Percentiles rank a stretch among this genome's conserved stretches.
These are phyloP conservation scores for Orycteropus afer DNA, from an alignment of 2,113 vertebrate genomes.

Conservation along the genomic window DNA sequence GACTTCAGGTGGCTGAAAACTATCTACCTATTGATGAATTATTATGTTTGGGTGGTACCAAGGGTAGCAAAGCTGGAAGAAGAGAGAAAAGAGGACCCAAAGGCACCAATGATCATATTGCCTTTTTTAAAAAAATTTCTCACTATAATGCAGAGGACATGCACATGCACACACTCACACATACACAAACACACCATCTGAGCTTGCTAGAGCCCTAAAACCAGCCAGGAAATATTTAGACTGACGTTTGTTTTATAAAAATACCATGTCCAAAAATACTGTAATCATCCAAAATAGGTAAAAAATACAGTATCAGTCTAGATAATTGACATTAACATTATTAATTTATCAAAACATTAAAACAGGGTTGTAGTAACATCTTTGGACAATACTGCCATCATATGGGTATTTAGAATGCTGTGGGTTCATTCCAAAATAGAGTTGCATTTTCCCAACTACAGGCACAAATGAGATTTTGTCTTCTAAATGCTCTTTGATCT, in stretches of 20 bases:
- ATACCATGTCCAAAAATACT: not conserved
- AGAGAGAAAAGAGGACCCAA: not conserved
- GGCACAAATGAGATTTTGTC: slow-evolving; percentile 37
- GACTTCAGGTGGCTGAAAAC: not conserved
- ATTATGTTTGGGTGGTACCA: not conserved
- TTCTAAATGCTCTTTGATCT: not conserved
- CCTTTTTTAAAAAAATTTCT: not conserved
- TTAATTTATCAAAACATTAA: not conserved
- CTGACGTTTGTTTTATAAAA: not conserved
- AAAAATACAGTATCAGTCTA: not conserved
- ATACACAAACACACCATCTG: not conserved
- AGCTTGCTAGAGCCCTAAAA: not conserved
- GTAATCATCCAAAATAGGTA: not conserved
- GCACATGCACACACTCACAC: not conserved
- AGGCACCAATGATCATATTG: not conserved
- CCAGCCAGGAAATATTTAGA: not conserved
- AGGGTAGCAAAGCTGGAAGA: not conserved
- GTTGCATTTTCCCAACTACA: slow-evolving; percentile 75
- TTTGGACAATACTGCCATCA: slow-evolving; percentile 58
- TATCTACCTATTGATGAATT: not conserved
- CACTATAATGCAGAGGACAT: not conserved
- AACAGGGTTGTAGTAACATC: not conserved
- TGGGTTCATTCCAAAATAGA: not conserved
- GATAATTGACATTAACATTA: not conserved
- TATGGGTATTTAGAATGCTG: slow-evolving; percentile 23